Conservation (phyloP, 2,797 vertebrate species). For the Sebastes wilsoni region DNA sequence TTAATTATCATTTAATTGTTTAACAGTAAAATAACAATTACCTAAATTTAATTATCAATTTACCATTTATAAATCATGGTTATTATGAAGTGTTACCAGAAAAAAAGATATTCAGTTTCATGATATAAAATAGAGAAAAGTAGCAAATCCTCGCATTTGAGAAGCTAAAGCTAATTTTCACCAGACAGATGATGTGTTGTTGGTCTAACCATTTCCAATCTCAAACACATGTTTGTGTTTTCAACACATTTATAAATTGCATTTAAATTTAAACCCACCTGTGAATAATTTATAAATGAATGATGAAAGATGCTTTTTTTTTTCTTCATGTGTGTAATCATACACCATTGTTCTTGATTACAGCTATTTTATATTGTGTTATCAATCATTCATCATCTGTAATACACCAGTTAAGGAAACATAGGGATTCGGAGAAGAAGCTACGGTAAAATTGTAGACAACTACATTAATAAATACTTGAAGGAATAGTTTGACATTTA, state of each 20-base stretch:
- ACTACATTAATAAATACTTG: not conserved
- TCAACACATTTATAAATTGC: no score
- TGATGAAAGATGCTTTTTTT: not conserved
- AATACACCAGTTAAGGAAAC: not conserved
- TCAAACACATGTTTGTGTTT: no score
- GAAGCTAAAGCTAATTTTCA: not conserved
- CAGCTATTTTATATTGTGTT: not conserved
- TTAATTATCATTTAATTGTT: no score
- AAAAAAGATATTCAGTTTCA: not conserved
- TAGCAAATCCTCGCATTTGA: not conserved
- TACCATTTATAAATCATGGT: no score
- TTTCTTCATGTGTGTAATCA: not conserved
- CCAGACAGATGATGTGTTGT: no score
- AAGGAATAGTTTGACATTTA: not conserved
- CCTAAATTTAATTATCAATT: no score
- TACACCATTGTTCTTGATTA: not conserved
- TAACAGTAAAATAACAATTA: no score
- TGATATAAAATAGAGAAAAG: not conserved
- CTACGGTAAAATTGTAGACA: not conserved
- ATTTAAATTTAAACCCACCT: not conserved
- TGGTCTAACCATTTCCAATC: no score
- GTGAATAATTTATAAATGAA: not conserved
- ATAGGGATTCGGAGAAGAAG: not conserved
- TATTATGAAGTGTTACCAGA: no score
- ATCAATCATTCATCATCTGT: not conserved